Percentiles rank a stretch among this genome's conserved stretches.
These are phyloP conservation scores for Probosciger aterrimus DNA, from an alignment of 2,113 vertebrate genomes.

Conservation along the genomic window DNA sequence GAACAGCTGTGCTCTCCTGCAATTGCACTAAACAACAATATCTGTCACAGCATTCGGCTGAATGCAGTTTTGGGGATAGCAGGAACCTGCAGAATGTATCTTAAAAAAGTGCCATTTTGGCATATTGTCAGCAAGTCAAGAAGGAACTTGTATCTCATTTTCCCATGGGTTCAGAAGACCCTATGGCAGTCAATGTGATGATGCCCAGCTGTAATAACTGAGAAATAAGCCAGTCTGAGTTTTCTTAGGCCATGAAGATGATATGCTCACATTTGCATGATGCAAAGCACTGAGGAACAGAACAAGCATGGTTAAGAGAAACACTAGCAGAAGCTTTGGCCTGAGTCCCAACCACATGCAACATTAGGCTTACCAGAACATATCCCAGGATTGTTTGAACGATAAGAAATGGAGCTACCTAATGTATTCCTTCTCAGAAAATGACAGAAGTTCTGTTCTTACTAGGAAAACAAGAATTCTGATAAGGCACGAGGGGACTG, in stretches of 20 bases:
- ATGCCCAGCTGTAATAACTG: background rate
- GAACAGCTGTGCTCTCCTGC: slow-evolving; percentile 46
- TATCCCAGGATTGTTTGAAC: background rate
- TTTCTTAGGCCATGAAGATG: background rate
- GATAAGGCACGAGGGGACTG: background rate
- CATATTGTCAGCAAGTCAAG: background rate
- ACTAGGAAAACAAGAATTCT: background rate
- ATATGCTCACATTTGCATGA: background rate
- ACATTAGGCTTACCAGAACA: background rate
- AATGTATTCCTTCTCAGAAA: background rate
- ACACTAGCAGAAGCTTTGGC: background rate
- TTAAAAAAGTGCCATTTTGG: background rate
- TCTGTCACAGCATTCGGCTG: background rate
- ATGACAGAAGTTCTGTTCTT: background rate
- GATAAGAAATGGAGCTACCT: background rate
- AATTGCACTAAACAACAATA: background rate
- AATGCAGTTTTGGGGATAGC: background rate
- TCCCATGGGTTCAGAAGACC: background rate
- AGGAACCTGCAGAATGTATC: background rate
- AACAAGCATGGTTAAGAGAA: background rate
- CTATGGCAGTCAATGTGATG: background rate
- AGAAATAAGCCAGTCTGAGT: background rate
- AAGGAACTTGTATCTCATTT: background rate
- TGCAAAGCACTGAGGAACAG: background rate
- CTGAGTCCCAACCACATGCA: background rate